Base-by-base conservation (phyloP, 2,113 vertebrate species). In the Setophaga kirtlandii region DNA sequence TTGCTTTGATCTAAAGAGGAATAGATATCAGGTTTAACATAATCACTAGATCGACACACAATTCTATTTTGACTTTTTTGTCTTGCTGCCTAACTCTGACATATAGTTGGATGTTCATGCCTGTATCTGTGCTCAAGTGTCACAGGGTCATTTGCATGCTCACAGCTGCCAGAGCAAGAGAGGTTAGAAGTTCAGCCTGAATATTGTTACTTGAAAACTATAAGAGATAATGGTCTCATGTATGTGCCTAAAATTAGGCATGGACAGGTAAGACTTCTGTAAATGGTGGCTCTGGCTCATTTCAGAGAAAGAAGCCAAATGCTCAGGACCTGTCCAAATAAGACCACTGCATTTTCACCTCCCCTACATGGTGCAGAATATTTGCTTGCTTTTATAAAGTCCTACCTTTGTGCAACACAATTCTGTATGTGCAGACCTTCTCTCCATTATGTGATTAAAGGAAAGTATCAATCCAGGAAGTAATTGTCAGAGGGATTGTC, bases 281-380 rank as follows among this genome's bases (percentile, higher is more conserved):
- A 49, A 52, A 71, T 44, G 24, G 11, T 87, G 87, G 21, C 52
- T 33, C 41, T 35, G 24, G 14, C 5, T 67, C 17, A 21, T 85
- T 87, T 86, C 42, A 70, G 37, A 87, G 24, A 20, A 69, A 62
- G 39, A 33, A 82, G 18, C 12, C 15, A 46, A 81, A 63, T 75
- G 35, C 22, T 95, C 24, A 76, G 15, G 44, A 46, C 23, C 20
- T 50, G 10, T 78, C 50, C 73, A 77, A 83, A 78, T 14, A 3
- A 56, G 33, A 37, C 9, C n/a, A 37, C 17, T 87, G 10, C 23
- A 37, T 78, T 82, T 82, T 64, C 21, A 75, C 27, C 65, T 64
- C 77, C 8, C 35, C 41, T 63, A 8, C 11, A 12, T n/a, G 4
- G 6, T 55, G 44, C 4, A 2, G 2, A 1, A 47, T 53, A 1